A percentile compares a stretch with the other conserved stretches of the same genome.
Conservation (phyloP, 64 coral and sea anemone species). For the Platygyra sinensis region DNA sequence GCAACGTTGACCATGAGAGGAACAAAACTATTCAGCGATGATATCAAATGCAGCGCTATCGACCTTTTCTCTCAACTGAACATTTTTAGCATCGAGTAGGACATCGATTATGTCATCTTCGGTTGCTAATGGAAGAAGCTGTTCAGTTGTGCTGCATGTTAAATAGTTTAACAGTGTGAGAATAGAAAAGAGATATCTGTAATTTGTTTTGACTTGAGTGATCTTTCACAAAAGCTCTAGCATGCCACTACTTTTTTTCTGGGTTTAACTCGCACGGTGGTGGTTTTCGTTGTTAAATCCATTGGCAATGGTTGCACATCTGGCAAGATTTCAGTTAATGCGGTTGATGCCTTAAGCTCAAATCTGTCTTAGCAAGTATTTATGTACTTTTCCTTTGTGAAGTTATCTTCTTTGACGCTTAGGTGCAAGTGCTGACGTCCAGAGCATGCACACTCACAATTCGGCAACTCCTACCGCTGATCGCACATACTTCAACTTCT, state of each 20-base stretch:
- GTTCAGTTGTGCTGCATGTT: neutral
- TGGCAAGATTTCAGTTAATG: no score
- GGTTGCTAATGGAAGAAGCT: neutral
- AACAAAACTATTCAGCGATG: neutral
- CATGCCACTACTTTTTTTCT: neutral
- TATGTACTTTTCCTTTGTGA: no score
- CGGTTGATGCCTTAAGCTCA: no score
- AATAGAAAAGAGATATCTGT: neutral
- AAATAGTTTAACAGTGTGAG: neutral
- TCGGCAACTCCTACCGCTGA: no score
- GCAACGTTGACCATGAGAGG: no score
- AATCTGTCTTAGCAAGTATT: no score
- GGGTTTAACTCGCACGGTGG: neutral
- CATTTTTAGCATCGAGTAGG: neutral
- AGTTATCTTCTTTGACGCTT: no score
- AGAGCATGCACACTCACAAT: no score
- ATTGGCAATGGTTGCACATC: no score
- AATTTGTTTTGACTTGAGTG: conserved; percentile 2
- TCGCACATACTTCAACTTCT: no score
- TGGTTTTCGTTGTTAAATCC: no score
- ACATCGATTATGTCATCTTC: neutral
- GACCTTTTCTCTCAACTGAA: neutral
- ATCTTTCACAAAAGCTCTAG: conserved; percentile 2
- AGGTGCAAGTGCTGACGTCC: no score
- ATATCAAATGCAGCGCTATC: neutral